Percentiles rank a stretch among this genome's conserved stretches.
Conservation (phyloP, 2,113 vertebrate genomes). For the Scartelaos histophorus region DNA sequence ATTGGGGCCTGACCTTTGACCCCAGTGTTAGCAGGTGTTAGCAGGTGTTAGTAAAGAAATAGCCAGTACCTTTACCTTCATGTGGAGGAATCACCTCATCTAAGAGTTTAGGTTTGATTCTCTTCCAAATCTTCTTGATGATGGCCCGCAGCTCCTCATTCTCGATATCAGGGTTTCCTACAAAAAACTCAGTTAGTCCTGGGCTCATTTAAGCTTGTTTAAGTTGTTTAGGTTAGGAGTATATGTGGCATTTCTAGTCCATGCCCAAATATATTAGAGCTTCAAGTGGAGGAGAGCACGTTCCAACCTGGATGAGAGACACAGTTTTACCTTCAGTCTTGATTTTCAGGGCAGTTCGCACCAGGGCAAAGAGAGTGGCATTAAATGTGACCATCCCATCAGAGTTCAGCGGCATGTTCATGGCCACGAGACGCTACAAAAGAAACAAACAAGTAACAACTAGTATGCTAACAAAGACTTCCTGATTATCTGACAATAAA, state of each 20-base stretch:
- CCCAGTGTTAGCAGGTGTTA: neutral
- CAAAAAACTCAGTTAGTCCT: neutral
- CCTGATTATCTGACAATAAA: too few relatives aligned
- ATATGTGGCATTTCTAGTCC: too few relatives aligned
- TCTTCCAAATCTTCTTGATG: slow-evolving; percentile 93
- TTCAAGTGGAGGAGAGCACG: neutral
- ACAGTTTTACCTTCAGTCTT: slow-evolving; percentile 84
- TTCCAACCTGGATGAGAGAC: neutral
- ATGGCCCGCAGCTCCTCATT: slow-evolving; percentile 87
- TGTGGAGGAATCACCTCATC: slow-evolving; percentile 88
- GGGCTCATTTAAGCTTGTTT: neutral
- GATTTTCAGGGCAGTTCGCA: slow-evolving; percentile 89
- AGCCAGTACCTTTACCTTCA: slow-evolving; percentile 66
- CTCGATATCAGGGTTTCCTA: slow-evolving; percentile 85
- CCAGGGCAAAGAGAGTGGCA: slow-evolving; percentile 89
- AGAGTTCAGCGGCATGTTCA: slow-evolving; percentile 91
- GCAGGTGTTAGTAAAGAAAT: neutral
- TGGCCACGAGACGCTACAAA: slow-evolving; percentile 86
- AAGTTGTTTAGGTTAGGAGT: neutral
- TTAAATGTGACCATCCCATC: slow-evolving; percentile 92
- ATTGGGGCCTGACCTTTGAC: neutral
- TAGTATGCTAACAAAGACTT: too few relatives aligned
- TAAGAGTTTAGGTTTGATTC: slow-evolving; percentile 87
- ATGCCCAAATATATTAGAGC: too few relatives aligned
- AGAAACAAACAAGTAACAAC: neutral